These are phyloP conservation scores for Perdita meconis DNA, from an alignment of 2,888 invertebrate species.

Conservation along the genomic window DNA sequence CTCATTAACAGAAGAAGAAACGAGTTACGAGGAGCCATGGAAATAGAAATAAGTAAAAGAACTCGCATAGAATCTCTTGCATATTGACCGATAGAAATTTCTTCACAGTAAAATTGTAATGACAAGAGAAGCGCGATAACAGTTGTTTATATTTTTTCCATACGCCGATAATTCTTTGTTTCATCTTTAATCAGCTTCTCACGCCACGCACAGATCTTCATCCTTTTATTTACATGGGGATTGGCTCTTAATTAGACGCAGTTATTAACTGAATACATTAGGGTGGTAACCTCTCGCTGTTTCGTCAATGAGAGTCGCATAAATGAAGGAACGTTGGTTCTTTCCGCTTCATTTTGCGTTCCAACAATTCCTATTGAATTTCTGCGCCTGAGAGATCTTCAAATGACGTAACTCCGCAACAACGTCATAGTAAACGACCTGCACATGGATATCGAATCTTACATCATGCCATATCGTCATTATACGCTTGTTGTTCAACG, in stretches of 20 bases:
- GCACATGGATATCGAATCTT: constrained; percentile 35
- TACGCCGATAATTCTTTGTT: no score
- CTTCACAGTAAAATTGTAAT: no score
- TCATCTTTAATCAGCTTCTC: no score
- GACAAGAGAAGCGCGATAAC: no score
- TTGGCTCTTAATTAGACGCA: not conserved
- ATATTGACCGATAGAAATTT: no score
- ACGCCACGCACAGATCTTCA: not conserved
- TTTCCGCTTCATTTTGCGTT: constrained; percentile 27
- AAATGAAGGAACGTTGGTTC: not conserved
- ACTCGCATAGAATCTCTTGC: no score
- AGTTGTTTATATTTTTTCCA: no score
- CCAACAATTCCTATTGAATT: not conserved
- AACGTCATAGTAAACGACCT: constrained; percentile 37
- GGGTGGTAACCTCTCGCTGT: constrained; percentile 7
- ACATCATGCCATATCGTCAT: constrained; percentile 29
- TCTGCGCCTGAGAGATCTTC: not conserved
- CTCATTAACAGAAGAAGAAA: no score
- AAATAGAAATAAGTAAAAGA: no score
- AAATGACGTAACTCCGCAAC: constrained; percentile 44
- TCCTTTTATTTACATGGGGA: not conserved
- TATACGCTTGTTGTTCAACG: not conserved
- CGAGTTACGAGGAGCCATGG: no score
- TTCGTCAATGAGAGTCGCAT: constrained; percentile 2
- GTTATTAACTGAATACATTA: constrained; percentile 5